Evolutionary conservation across 2,888 invertebrate species (phyloP), one percentile per base, ranked within the genome.

Genomic region (Euphydryas editha): DNA sequence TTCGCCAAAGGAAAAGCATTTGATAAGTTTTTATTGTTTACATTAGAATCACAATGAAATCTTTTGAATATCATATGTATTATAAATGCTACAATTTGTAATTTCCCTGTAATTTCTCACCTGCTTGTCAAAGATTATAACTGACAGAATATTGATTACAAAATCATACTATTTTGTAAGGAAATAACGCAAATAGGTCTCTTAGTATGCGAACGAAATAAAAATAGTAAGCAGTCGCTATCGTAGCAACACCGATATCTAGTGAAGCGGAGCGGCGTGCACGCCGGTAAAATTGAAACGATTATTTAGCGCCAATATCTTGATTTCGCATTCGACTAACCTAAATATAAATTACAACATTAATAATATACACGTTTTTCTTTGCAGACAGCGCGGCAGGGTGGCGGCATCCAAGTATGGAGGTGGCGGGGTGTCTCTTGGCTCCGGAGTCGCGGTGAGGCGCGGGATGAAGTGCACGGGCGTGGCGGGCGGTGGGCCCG

Each of bases 381-480:
- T 86, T 87, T 85, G 2, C 87, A 92, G 92, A 83, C 81, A 86
- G 83, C 78, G 83, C 85, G 79, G 83, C 92, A 90, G 90, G 83
- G 92, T 92, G 92, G 92, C 92, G 91, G 87, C 92, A 77, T 90
- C 91, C 83, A 92, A 90, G 91, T 91, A 92, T 92, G 92, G 90
- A 78, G 82, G 90, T 77, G 90, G 89, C 76, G 90, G 90, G 82
- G 82, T 90, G 81, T 86, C 88, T 75, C 79, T 90, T 80, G 89
- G 90, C 73, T 80, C 86, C 71, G 88, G 88, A 62, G 79, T 76
- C 76, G 80, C 85, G 87, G 85, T 90, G 87, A 86, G 90, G 81
- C 90, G 91, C 86, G 92, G 93, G 84, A 94, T 94, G 94, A 94
- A 94, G 94, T 94, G 94, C 90, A 90, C 84, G 56, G 86, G 86